These are phyloP conservation scores for Yponomeuta evonymella DNA, from an alignment of 2,888 invertebrate species.

Conservation along the genomic window DNA sequence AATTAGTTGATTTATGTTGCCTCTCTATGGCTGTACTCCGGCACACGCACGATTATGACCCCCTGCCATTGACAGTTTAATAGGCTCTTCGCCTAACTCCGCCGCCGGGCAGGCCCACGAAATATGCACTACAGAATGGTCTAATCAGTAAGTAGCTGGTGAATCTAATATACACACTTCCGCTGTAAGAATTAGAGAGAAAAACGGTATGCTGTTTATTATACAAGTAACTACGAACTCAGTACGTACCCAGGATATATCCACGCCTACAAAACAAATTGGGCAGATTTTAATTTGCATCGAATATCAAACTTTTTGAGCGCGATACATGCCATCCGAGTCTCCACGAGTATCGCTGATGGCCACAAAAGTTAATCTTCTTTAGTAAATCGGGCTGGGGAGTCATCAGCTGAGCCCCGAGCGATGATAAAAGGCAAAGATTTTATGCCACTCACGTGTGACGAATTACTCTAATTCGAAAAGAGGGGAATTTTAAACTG, in stretches of 20 bases:
- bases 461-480: neutral
- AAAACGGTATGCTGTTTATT: too few species aligned
- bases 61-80: constrained; percentile 63
- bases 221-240: too few species aligned
- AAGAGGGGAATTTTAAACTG: neutral
- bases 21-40: constrained; percentile 56
- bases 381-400: constrained; percentile 25
- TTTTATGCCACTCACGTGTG: constrained; percentile 10
- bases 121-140: neutral
- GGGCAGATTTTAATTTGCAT: too few species aligned
- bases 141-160: neutral
- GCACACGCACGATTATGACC: constrained; percentile 53
- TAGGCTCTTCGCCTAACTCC: constrained; percentile 32
- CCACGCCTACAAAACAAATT: too few species aligned
- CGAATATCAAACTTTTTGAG: too few species aligned
- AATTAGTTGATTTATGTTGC: constrained; percentile 70
- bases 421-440: constrained; percentile 15
- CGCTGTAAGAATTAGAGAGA: too few species aligned
- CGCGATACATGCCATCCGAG: too few species aligned
- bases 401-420: constrained; percentile 28
- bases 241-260: too few species aligned
- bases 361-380: neutral
- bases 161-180: too few species aligned
- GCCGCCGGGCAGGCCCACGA: neutral
- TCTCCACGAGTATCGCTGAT: too few species aligned